phyloP scores from a whole-genome alignment of 2,797 vertebrate species.

The Eutrigla gurnardus region DNA sequence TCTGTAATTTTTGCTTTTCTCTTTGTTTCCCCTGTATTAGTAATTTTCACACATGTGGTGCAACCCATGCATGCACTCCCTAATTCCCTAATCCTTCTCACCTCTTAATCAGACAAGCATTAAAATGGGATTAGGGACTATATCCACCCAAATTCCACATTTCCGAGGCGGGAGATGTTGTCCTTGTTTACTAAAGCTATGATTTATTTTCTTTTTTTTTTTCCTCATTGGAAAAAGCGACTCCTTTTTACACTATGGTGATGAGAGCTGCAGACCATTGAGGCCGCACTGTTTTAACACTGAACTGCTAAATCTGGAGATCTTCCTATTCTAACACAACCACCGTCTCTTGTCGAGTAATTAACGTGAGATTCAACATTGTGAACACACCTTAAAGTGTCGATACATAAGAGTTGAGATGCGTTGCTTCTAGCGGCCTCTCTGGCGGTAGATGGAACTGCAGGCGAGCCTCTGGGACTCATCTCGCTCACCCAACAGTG shows the following conservation, averaged over 20 bases:
- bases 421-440: no score
- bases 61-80: slow-evolving; percentile 23
- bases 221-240: slow-evolving; percentile 53
- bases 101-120: slow-evolving; percentile 85
- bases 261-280: slow-evolving; percentile 37
- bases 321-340: slow-evolving; percentile 12
- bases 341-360: background rate
- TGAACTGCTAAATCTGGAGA: slow-evolving; percentile 37
- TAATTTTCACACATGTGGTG: slow-evolving; percentile 14
- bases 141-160: slow-evolving; percentile 75
- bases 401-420: no score
- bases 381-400: no score
- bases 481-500: no score
- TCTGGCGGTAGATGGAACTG: no score
- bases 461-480: no score
- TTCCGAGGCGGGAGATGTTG: slow-evolving; percentile 71
- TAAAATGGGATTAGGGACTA: slow-evolving; percentile 83
- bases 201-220: slow-evolving; percentile 32
- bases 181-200: slow-evolving; percentile 74
- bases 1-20: slow-evolving; percentile 51
- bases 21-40: slow-evolving; percentile 35
- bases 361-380: slow-evolving; percentile 8
- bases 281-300: slow-evolving; percentile 16
- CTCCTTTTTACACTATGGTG: slow-evolving; percentile 36
- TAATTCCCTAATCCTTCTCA: slow-evolving; percentile 75